Conservation (phyloP, 1,140 invertebrate genomes). For the Medauroidea extradentata region DNA sequence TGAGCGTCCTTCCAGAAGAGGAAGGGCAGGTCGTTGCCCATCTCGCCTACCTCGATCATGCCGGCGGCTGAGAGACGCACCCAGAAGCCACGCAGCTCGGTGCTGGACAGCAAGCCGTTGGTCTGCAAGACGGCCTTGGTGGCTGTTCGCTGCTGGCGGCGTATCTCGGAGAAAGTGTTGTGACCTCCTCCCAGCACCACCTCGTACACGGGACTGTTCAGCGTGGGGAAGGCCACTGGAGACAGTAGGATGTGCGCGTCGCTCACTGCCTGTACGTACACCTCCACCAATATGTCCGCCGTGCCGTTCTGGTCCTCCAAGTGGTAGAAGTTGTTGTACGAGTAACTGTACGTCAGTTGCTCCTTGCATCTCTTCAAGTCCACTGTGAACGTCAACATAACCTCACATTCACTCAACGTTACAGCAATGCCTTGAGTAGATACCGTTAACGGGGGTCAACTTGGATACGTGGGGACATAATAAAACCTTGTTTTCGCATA, state of each 20-base stretch:
- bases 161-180: conserved; percentile 55
- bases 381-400: no score
- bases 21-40: conserved; percentile 49
- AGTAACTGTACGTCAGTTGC: conserved; percentile 37
- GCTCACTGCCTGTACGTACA: conserved; percentile 51
- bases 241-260: conserved; percentile 57
- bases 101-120: conserved; percentile 45
- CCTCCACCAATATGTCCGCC: conserved; percentile 35
- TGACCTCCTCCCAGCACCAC: conserved; percentile 57
- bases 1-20: conserved; percentile 49
- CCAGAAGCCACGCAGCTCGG: conserved; percentile 52
- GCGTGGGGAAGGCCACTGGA: conserved; percentile 34
- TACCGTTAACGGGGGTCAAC: no score
- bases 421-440: no score
- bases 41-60: conserved; percentile 45
- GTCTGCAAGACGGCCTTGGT: conserved; percentile 44
- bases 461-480: no score
- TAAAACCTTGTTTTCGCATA: no score
- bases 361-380: conserved; percentile 13
- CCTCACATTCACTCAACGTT: no score
- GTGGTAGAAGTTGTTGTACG: conserved; percentile 47
- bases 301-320: conserved; percentile 17
- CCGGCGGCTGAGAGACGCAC: conserved; percentile 49
- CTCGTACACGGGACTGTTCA: conserved; percentile 52
- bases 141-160: conserved; percentile 47